Base-by-base conservation (phyloP, 1,140 invertebrate genomes). In the Pseudomyrmex pallidus region DNA sequence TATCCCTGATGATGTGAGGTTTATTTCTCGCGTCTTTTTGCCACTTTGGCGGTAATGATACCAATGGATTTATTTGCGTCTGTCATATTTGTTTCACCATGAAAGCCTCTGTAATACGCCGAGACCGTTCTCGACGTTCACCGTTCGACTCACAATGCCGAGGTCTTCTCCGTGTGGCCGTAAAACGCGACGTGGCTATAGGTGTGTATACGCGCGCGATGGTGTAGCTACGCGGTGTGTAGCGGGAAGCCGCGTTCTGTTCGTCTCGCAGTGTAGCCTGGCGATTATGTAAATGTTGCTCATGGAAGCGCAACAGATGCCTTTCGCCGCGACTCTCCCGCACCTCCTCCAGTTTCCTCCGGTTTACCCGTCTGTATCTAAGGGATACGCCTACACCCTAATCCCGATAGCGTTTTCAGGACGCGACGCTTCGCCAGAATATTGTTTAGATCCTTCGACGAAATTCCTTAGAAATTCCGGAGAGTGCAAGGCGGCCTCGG, bases 201-300 rank as follows among this genome's bases (percentile, higher is more conserved):
- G 35, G 5, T 35, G 5, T 35, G 1, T 35, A 7, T 35, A 35
- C 5, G 5, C 35, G 35, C 35, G 35, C 35, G 35, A 35, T 35
- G 35, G 35, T 35, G 35, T 35, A 35, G 35, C 35, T 35, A 35
- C 35, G 7, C 7, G 35, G 35, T 35, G 35, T 35, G 68, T 20
- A 70, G 74, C 82, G 82, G 57, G 57, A 86, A 82, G 74, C 76
- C 74, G 74, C 82, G 74, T 63, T 13, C 66, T 88, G 84, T 87
- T 87, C 88, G 85, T 85, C 84, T 86, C 64, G 48, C 72, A 9
- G 73, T 76, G 56, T 56, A 89, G 90, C 85, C 83, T 62, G 84
- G 88, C 92, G 92, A 93, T 94, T 94, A 94, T 94, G 93, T 91
- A 94, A 94, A 93, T 93, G 91, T 91, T 93, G 91, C 90, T 92